Evolutionary conservation across 2,113 vertebrate species (phyloP), one percentile per base, ranked within the genome.

Genomic region (Mobula hypostoma): DNA sequence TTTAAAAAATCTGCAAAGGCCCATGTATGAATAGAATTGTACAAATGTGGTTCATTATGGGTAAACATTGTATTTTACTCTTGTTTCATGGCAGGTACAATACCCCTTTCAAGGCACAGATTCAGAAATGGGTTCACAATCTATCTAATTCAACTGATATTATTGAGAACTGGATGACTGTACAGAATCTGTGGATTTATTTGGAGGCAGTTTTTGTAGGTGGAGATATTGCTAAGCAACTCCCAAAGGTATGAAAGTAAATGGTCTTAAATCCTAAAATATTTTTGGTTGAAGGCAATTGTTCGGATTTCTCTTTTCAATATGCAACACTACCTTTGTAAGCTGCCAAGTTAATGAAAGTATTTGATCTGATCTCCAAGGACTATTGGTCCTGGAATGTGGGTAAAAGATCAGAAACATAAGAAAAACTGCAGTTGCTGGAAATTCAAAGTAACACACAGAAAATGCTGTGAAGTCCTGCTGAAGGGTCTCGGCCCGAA

Each of bases 121-220:
- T 99, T 95, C 99, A 99, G 95, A 99, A 98, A 94, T 99, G 99
- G 99, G 97, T 99, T 70, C 98, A 98, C 76, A 97, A 97, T 95
- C 97, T 99, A 88, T 99, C 98, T 95, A 99, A 96, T 95, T 98
- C 98, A 27, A 97, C 97, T 1, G 98, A 98, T 95, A 98, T 99
- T 70, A 98, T 99, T 36, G 98, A 99, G 95, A 98, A 97, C 96
- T 99, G 99, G 99, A 97, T 99, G 97, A 98, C 96, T 0, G 98
- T 99, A 24, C 99, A 99, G 95, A 99, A 99, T 95, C 95, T 99
- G 68, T 99, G 99, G 99, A 98, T 99, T 96, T 99, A 99, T 95
- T 96, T 99, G 95, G 99, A 99, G 95, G 98, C 98, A 76, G 98
- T 99, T 93, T 99, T 99, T 96, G 98, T 99, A 88, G 98, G 98